A percentile compares a stretch with the other conserved stretches of the same genome.
Evolutionary conservation across 2,113 vertebrate species (phyloP).

Genomic region (Seriola rivoliana): DNA sequence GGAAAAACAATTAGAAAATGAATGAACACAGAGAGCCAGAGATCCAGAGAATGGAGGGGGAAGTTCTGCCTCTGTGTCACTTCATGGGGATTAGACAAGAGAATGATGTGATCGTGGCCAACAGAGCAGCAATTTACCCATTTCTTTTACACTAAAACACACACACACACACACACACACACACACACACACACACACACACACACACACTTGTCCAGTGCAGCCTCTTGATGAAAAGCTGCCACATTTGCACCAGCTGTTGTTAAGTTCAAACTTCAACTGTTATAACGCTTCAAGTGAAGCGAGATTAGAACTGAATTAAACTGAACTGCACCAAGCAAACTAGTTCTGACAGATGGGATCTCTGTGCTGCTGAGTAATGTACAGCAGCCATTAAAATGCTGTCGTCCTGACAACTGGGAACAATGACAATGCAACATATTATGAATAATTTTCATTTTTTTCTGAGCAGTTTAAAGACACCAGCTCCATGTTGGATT

Average conservation of each 20-base stretch:
- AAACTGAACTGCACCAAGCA: background rate
- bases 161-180: conserved; percentile 5
- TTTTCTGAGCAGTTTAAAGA: no score
- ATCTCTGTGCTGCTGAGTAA: background rate
- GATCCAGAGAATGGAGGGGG: background rate
- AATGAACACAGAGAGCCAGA: conserved; percentile 12
- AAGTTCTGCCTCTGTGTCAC: conserved; percentile 18
- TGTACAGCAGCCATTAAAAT: no score
- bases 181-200: conserved; percentile 10
- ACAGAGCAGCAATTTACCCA: conserved; percentile 21
- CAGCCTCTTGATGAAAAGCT: conserved; percentile 20
- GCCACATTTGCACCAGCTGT: conserved; percentile 20
- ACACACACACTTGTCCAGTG: background rate
- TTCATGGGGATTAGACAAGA: conserved; percentile 28
- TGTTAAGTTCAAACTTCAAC: background rate
- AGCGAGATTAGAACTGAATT: background rate
- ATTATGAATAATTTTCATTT: background rate
- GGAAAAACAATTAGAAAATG: conserved; percentile 41
- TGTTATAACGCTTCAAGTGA: background rate
- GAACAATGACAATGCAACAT: background rate
- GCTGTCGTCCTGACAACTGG: background rate
- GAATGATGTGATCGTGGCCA: conserved; percentile 36
- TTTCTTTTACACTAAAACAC: conserved; percentile 2
- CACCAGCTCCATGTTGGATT: background rate
- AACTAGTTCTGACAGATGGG: background rate